These are phyloP conservation scores for Drosophila triauraria DNA, from an alignment of 1,140 invertebrate genomes.

Conservation along the genomic window DNA sequence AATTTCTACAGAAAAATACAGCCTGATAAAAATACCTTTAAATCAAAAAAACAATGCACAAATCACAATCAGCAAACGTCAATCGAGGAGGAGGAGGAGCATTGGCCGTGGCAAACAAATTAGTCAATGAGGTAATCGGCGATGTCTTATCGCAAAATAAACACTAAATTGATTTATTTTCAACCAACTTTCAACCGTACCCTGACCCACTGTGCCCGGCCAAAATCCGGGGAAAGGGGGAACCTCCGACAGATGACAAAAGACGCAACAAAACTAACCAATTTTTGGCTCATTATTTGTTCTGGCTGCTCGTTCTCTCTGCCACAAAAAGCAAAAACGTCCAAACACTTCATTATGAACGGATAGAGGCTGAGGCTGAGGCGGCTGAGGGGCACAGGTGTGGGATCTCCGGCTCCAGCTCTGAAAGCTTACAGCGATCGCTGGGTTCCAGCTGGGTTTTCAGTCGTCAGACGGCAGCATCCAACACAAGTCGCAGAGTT, in stretches of 20 bases:
- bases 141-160: conserved; percentile 22
- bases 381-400: conserved; percentile 9
- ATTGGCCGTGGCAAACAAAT: conserved; percentile 41
- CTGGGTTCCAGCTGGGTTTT: conserved; percentile 30
- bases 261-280: conserved; percentile 57
- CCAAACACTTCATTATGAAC: conserved; percentile 67
- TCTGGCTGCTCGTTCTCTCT: conserved; percentile 39
- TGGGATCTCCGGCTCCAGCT: conserved; percentile 38
- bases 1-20: conserved; percentile 7
- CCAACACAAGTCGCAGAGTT: conserved; percentile 69
- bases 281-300: conserved; percentile 70
- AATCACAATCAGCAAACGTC: not conserved
- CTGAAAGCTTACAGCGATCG: conserved; percentile 73
- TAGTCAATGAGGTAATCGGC: conserved; percentile 72
- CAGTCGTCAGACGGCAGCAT: conserved; percentile 78
- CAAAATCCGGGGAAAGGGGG: conserved; percentile 15
- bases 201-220: conserved; percentile 37
- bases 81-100: conserved; percentile 1
- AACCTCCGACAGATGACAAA: conserved; percentile 38
- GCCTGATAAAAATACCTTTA: conserved; percentile 28
- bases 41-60: conserved; percentile 35
- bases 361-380: conserved; percentile 2
- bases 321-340: conserved; percentile 43
- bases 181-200: conserved; percentile 2
- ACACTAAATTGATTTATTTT: conserved; percentile 25